A percentile compares a stretch with the other conserved stretches of the same genome.
phyloP scores from a whole-genome alignment of 23 tunicate species.

The Styela clava region DNA sequence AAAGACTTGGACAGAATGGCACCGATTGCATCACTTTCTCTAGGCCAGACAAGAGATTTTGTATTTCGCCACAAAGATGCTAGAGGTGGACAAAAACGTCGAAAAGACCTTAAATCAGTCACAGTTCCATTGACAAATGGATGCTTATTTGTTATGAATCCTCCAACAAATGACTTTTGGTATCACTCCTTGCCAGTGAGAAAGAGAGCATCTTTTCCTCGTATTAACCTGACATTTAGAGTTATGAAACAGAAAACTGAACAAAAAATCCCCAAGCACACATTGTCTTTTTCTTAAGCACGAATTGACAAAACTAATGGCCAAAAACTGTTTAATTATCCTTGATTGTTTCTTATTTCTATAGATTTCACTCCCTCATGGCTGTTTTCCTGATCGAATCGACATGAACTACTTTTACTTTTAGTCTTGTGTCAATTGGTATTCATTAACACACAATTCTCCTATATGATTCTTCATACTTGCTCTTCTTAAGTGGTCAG shows the following conservation, averaged over 20 bases:
- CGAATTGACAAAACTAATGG: no score
- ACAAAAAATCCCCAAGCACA: not conserved
- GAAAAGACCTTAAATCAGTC: conserved; percentile 25
- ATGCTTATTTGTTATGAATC: conserved; percentile 51
- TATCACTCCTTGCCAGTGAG: conserved; percentile 47
- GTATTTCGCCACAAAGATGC: conserved; percentile 52
- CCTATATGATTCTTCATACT: no score
- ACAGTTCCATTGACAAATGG: conserved; percentile 21
- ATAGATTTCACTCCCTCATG: no score
- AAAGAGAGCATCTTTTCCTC: conserved; percentile 10
- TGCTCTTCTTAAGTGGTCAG: no score
- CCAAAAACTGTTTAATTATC: no score
- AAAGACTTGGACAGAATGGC: conserved; percentile 35
- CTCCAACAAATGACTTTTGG: conserved; percentile 63
- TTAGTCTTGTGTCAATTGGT: no score
- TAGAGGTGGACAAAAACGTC: conserved; percentile 17
- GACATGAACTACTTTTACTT: no score
- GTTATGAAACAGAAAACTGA: conserved; percentile 19
- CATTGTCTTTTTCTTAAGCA: no score
- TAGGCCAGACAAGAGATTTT: conserved; percentile 58
- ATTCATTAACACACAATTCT: no score
- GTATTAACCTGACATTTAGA: conserved; percentile 59
- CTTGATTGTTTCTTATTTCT: no score
- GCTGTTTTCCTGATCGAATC: no score
- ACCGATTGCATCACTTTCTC: conserved; percentile 62